Evolutionary conservation across 2,888 invertebrate genomes (phyloP), one percentile per base, ranked within the genome.

Genomic region (Malthinus seriepunctatus): DNA sequence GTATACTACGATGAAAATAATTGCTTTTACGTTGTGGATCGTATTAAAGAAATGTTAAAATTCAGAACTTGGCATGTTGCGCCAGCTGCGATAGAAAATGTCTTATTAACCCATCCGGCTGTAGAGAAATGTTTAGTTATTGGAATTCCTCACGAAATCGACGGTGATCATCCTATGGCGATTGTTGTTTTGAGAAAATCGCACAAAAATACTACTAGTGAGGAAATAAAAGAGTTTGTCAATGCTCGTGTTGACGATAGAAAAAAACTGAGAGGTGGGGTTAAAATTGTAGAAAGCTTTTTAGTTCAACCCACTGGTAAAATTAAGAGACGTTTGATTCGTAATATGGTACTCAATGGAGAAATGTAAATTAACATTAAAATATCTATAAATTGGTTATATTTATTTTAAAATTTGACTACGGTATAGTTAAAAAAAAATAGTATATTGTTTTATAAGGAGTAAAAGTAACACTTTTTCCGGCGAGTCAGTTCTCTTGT

Each of bases 1-100:
- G 76, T 79, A 32, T 82, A 80, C 60, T 79, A 80, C 59, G 83
- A 84, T 56, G 77, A 80, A 11, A 72, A 79, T 9, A 75, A 73
- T 64, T 79, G 81, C 62, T 80, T 78, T 57, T 83, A 72, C 67
- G 78, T 80, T 38, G 76, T 81, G 0, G 83, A 83, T 34, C 75
- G 84, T 15, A 76, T 81, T 3, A 84, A 84, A 62, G 75, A 81
- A 62, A 70, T 84, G 58, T 71, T 84, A 6, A 84, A 83, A 67
- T 84, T 80, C 63, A 79, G 70, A 60, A 78, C 73, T 37, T 75
- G 80, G 74, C 83, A 84, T 70, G 81, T 84, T 4, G 63, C 71
- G n/a, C 76, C 77, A 2, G 70, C 71, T 3, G 59, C 71, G 53
- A 15, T 77, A 7, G 77, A 77, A 64, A 62, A 65, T 42, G 56